Percentiles rank a stretch among this genome's conserved stretches.
Evolutionary conservation across 2,888 invertebrate species (phyloP).

Genomic region (Ornithoptera alexandrae): DNA sequence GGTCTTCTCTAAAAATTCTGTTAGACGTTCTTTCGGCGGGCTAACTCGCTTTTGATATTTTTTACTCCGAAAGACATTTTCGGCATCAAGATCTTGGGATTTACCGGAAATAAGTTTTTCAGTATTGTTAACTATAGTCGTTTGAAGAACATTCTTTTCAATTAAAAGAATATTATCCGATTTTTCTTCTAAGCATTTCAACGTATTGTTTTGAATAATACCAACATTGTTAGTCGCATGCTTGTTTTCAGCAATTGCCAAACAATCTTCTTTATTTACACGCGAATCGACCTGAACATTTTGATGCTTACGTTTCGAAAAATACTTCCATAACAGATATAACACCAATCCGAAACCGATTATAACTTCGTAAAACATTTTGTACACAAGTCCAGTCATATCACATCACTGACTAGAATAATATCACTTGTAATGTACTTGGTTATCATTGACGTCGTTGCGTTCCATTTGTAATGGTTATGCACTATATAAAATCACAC

Average conservation of each 20-base stretch:
- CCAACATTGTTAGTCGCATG: neutral
- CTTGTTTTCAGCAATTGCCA: conserved; percentile 6
- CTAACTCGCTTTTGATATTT: conserved; percentile 55
- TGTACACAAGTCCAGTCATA: conserved; percentile 44
- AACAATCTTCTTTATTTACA: conserved; percentile 22
- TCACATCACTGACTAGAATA: conserved; percentile 63
- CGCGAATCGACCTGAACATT: conserved; percentile 25
- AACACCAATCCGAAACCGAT: conserved; percentile 61
- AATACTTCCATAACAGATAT: conserved; percentile 64
- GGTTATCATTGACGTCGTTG: conserved; percentile 48
- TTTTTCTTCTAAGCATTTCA: conserved; percentile 14
- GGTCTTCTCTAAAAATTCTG: conserved; percentile 71
- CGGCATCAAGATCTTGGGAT: conserved; percentile 42
- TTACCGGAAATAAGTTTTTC: conserved; percentile 32
- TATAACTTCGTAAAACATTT: conserved; percentile 68
- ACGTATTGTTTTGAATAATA: conserved; percentile 10
- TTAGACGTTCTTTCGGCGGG: conserved; percentile 69
- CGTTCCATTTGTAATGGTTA: conserved; percentile 56
- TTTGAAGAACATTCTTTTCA: conserved; percentile 29
- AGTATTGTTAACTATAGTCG: conserved; percentile 33
- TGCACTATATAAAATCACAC: conserved; percentile 46
- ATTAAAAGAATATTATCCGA: conserved; percentile 10
- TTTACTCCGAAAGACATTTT: conserved; percentile 36
- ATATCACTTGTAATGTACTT: conserved; percentile 40
- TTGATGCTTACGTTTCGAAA: conserved; percentile 36